Conservation (phyloP, 1,140 invertebrate genomes). For the Apis cerana region DNA sequence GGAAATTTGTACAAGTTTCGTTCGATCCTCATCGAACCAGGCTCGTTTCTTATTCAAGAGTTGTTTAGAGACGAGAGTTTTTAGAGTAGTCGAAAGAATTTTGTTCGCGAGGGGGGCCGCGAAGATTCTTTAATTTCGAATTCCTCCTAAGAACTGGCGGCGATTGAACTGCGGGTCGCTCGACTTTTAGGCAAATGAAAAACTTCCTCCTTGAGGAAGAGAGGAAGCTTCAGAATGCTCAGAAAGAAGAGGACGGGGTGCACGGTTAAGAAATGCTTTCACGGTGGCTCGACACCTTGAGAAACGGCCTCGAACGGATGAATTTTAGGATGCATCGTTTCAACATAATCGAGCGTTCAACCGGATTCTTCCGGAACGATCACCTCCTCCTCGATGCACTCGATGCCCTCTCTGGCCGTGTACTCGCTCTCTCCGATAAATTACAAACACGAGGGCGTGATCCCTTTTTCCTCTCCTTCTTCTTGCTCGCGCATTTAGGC, state of each 20-base stretch:
- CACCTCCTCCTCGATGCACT: neutral
- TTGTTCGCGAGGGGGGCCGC: neutral
- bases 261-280: slow-evolving; percentile 49
- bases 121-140: slow-evolving; percentile 62
- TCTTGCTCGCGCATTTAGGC: neutral
- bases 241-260: slow-evolving; percentile 18
- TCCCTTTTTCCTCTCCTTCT: neutral
- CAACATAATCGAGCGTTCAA: slow-evolving; percentile 24
- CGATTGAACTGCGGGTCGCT: slow-evolving; percentile 38
- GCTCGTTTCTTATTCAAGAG: too few species aligned
- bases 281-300: slow-evolving; percentile 21
- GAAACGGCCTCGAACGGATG: slow-evolving; percentile 21
- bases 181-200: slow-evolving; percentile 73
- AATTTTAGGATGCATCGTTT: slow-evolving; percentile 19
- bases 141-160: slow-evolving; percentile 32
- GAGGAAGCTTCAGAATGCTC: slow-evolving; percentile 43
- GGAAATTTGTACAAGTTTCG: too few species aligned
- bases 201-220: slow-evolving; percentile 39
- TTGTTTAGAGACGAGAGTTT: neutral
- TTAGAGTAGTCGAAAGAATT: neutral
- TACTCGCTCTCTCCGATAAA: neutral
- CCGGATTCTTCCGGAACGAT: neutral
- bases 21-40: too few species aligned
- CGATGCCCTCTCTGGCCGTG: neutral
- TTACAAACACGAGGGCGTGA: neutral